Conservation (phyloP, 2,888 invertebrate species). For the Myopa tessellatipennis region DNA sequence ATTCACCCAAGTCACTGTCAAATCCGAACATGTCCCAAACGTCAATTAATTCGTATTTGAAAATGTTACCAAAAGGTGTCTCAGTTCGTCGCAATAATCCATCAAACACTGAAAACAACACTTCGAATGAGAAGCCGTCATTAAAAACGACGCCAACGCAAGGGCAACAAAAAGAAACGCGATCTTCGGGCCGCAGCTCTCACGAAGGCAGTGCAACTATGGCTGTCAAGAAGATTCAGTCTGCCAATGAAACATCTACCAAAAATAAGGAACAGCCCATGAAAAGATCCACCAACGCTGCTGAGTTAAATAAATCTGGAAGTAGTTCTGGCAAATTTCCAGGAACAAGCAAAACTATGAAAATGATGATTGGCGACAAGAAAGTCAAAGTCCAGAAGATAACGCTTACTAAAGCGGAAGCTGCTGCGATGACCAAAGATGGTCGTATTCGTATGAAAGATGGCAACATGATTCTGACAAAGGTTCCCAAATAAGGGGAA, state of each 20-base stretch:
- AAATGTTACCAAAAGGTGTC: constrained; percentile 43
- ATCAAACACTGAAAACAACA: constrained; percentile 19
- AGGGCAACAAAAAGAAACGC: background rate
- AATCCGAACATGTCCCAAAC: background rate
- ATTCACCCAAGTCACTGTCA: background rate
- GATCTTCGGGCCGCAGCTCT: background rate
- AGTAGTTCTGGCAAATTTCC: background rate
- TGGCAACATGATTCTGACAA: constrained; percentile 58
- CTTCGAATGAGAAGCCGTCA: background rate
- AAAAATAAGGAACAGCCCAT: background rate
- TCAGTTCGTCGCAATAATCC: constrained; percentile 36
- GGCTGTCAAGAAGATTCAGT: background rate
- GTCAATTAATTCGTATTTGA: constrained; percentile 42
- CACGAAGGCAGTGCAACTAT: constrained; percentile 34
- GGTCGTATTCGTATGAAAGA: constrained; percentile 75
- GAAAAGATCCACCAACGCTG: background rate
- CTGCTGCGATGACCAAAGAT: constrained; percentile 75
- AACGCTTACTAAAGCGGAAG: constrained; percentile 75
- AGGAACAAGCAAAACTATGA: constrained; percentile 44
- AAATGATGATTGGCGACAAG: constrained; percentile 74
- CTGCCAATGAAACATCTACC: background rate
- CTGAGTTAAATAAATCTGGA: background rate
- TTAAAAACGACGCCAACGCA: background rate
- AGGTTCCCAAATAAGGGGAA: constrained; percentile 9
- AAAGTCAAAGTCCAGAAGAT: constrained; percentile 76